Evolutionary conservation across 2,888 invertebrate species (phyloP), one percentile per base, ranked within the genome.

Genomic region (Tenthredo livida): DNA sequence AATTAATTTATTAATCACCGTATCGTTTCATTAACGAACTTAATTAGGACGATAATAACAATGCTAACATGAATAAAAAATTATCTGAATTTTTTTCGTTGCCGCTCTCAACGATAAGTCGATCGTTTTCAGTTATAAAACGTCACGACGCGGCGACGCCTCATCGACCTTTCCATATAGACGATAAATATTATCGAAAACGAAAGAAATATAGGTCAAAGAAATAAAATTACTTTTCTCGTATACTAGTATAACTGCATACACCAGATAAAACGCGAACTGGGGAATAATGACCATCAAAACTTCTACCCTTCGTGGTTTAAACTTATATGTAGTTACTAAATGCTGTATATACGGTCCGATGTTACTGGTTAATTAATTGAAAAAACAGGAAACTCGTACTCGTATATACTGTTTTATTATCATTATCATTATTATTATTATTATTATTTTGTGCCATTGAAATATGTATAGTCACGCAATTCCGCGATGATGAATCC

Each of bases 381-480:
- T 72, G 33, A 72, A 72, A n/a, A 72, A 72, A 72, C 70, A 72
- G 40, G 61, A 61, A 61, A 61, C 61, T 25, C 25, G 21, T 61
- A 61, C 10, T 25, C n/a, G 10, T 10, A n/a, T n/a, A n/a, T n/a
- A 21, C 6, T 58, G 3, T 7, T 58, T 21, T 25, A 0, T 40
- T 17, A n/a, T 70, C 33, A 37, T 70, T 37, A 17, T 25, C 2
- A 33, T 2, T 33, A 33, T 33, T 33, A 33, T 33, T 25, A 0
- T 40, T 17, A n/a, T 72, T 0, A 37, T 70, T 37, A 17, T 25
- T 12, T 61, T 25, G 21, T 25, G 25, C 21, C 61, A 21, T 61
- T 61, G 21, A 61, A 61, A 61, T 25, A 61, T 47, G 47, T 47
- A 47, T 47, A 47, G 61, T 61, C 61, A 61, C 12, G 25, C 10